Base-by-base conservation (phyloP, 1,140 invertebrate species). In the Neoseiulus cucumeris region DNA sequence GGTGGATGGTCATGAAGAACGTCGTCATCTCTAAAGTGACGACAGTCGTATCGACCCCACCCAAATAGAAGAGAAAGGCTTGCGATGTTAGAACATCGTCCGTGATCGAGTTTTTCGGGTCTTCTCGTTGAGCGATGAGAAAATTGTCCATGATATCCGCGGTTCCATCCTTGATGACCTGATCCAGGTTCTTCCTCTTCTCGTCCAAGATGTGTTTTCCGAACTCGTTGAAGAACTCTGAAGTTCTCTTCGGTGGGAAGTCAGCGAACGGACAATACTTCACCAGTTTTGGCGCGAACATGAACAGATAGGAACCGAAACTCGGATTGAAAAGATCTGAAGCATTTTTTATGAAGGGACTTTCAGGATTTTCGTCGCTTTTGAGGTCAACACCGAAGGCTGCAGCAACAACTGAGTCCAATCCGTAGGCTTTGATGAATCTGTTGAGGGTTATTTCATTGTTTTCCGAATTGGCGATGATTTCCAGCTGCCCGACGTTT, bases 21-120 rank as follows among this genome's bases (percentile, higher is more conserved):
- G 28, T 20, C 7, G 28, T 28, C 18, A 47, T 22, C 7, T 20
- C 28, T 5, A 47, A 14, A 20, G 45, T 22, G 7, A 28, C 18
- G 18, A 28, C 28, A 4, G 28, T 28, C 18, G 18, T 28, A 14
- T 47, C 45, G 45, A 47, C 45, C 28, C 45, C 45, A 5, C 18
- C 45, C 18, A 47, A 7, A 28, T 22, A 47, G 14, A 47, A 47
- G 7, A 47, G 4, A 14, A 47, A 47, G 4, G 45, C 45, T 14
- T 47, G 45, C 5, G 45, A 47, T 4, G 45, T 28, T 4, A 47
- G 45, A 47, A 47, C 28, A 47, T 47, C 45, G 14, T 47, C 45
- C 4, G 45, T 22, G 14, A 47, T 84, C 14, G 14, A 5, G 14
- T 4, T 5, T 4, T 14, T 28, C 7, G 45, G 45, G 14, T 47